Evolutionary conservation across 2,888 invertebrate species (phyloP).

Genomic region (Ypsolopha scabrella): DNA sequence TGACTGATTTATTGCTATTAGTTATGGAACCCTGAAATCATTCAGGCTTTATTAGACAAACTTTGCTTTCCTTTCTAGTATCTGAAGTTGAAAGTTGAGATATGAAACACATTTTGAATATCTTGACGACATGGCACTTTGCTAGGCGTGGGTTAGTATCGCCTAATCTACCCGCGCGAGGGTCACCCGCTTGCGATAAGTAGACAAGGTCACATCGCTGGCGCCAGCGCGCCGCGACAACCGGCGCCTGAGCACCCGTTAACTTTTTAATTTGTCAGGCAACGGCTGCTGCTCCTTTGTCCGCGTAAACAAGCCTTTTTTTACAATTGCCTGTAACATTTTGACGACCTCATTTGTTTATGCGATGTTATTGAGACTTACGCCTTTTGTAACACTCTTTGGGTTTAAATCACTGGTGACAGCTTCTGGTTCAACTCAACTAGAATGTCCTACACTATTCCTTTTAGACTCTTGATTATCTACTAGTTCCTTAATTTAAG

Average conservation of each 20-base stretch:
- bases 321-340: neutral
- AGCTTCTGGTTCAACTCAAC: no score
- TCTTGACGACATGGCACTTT: neutral
- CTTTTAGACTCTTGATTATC: no score
- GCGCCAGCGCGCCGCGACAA: slow-evolving; percentile 54
- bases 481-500: no score
- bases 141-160: slow-evolving; percentile 15
- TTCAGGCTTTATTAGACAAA: no score
- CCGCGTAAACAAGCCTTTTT: slow-evolving; percentile 28
- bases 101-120: neutral
- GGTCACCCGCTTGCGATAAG: slow-evolving; percentile 61
- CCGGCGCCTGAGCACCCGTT: slow-evolving; percentile 40
- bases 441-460: no score
- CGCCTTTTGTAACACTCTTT: neutral
- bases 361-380: neutral
- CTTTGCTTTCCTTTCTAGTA: no score
- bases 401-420: no score
- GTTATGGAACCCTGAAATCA: no score
- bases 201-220: slow-evolving; percentile 64
- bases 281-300: slow-evolving; percentile 30
- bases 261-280: slow-evolving; percentile 62
- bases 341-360: neutral
- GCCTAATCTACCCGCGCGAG: slow-evolving; percentile 52
- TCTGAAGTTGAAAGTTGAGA: no score
- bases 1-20: no score